Evolutionary conservation across 1,140 invertebrate species (phyloP), one percentile per base, ranked within the genome.

Genomic region (Drosophila varians): DNA sequence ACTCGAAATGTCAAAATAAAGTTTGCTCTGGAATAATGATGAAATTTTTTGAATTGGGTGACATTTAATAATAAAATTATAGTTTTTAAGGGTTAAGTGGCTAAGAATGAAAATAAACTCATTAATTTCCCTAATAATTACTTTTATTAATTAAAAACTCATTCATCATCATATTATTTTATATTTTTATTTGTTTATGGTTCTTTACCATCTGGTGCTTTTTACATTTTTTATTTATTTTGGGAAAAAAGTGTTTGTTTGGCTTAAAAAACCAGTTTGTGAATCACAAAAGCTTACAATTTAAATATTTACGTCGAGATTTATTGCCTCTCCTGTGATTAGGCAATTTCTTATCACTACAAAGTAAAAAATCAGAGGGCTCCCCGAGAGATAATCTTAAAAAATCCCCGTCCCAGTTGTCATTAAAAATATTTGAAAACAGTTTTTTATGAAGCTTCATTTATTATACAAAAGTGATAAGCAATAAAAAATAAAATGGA

Each of bases 1-100:
- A 45, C 68, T 52, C 31, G 31, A 61, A 47, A 18, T 74, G 58
- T 57, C 47, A 74, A 52, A 47, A 36, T 12, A 71, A 65, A 83
- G 64, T 18, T 75, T 75, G 34, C 73, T 69, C 62, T 75, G 73
- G 21, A 51, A 53, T 61, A 54, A 47, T 9, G 5, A 0, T 0
- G 4, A 9, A 6, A 26, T n/a, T n/a, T n/a, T n/a, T n/a, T n/a
- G n/a, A n/a, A n/a, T n/a, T n/a, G 21, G 21, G 4, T 21, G 21
- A 21, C 21, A 21, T 21, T 21, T 2, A 21, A 21, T 21, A 21
- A 21, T 21, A 4, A 21, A 21, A 21, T 21, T 21, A 21, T 2
- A 21, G 4, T 21, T n/a, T n/a, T n/a, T n/a, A n/a, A n/a, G n/a
- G n/a, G n/a, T n/a, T n/a, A n/a, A n/a, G n/a, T n/a, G n/a, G n/a